These are phyloP conservation scores for Nomada goodeniana DNA, from an alignment of 2,888 invertebrate species.

Conservation along the genomic window DNA sequence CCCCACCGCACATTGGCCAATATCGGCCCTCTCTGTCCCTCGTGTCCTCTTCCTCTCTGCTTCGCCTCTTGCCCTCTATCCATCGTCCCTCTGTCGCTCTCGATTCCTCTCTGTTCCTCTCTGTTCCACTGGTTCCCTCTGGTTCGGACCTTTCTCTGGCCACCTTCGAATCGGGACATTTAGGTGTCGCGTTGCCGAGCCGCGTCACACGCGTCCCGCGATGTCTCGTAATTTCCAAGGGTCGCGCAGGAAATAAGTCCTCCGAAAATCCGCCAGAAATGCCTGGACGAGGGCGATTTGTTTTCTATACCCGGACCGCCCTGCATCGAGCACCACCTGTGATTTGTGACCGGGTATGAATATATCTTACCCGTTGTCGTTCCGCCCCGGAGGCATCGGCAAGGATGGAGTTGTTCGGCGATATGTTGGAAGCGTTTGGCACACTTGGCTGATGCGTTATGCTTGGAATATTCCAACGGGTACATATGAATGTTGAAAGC, in stretches of 20 bases:
- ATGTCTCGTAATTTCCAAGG: constrained; percentile 67
- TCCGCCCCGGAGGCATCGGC: background rate
- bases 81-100: constrained; percentile 30
- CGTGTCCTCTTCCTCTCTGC: constrained; percentile 29
- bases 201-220: constrained; percentile 63
- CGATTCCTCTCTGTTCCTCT: constrained; percentile 41
- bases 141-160: constrained; percentile 22
- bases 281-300: constrained; percentile 48
- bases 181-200: constrained; percentile 57
- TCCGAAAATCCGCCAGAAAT: constrained; percentile 26
- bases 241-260: constrained; percentile 36
- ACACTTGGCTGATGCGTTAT: background rate
- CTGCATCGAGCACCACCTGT: constrained; percentile 7
- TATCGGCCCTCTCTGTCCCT: constrained; percentile 68
- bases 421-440: background rate
- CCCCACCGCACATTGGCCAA: constrained; percentile 80
- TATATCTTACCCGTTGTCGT: constrained; percentile 17
- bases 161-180: constrained; percentile 54
- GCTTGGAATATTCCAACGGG: background rate
- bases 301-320: constrained; percentile 42
- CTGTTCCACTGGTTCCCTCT: constrained; percentile 16
- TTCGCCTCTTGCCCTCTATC: constrained; percentile 11
- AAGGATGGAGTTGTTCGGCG: background rate
- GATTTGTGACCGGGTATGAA: constrained; percentile 51
- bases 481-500: constrained; percentile 11